These are phyloP conservation scores for Rhizoglyphus robini DNA, from an alignment of 1,140 invertebrate species.

Conservation along the genomic window DNA sequence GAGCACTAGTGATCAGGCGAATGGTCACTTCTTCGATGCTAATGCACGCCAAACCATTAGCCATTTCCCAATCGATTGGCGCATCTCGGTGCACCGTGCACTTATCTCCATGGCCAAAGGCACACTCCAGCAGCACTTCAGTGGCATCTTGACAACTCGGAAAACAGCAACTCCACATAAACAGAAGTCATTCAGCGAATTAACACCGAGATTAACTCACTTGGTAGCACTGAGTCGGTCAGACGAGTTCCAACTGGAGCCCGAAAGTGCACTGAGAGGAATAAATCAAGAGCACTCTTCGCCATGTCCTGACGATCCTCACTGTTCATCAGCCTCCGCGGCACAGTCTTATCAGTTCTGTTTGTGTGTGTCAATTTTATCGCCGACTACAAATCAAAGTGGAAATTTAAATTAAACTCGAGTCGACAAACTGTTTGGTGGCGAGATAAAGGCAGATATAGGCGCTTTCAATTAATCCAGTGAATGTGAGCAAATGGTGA, in stretches of 20 bases:
- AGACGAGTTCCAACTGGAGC: not conserved
- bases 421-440: conserved; percentile 12
- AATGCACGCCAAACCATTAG: too few relatives aligned
- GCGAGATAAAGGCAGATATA: conserved; percentile 6
- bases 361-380: not conserved
- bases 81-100: too few relatives aligned
- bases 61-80: too few relatives aligned
- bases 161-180: too few relatives aligned
- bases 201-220: not conserved
- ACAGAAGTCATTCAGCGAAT: conserved; percentile 12
- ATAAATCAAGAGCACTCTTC: conserved; percentile 1
- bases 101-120: not conserved
- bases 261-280: not conserved
- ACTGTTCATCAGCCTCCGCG: not conserved
- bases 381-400: conserved; percentile 14
- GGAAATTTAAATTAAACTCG: conserved; percentile 12
- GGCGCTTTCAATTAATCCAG: conserved; percentile 9
- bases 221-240: not conserved
- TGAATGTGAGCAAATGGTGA: not conserved
- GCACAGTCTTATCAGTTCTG: not conserved
- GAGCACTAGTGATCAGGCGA: too few relatives aligned
- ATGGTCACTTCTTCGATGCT: too few relatives aligned
- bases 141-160: too few relatives aligned
- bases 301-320: too few relatives aligned
- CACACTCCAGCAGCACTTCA: too few relatives aligned